Conservation (phyloP, 2,113 vertebrate genomes). For the Lynx canadensis region DNA sequence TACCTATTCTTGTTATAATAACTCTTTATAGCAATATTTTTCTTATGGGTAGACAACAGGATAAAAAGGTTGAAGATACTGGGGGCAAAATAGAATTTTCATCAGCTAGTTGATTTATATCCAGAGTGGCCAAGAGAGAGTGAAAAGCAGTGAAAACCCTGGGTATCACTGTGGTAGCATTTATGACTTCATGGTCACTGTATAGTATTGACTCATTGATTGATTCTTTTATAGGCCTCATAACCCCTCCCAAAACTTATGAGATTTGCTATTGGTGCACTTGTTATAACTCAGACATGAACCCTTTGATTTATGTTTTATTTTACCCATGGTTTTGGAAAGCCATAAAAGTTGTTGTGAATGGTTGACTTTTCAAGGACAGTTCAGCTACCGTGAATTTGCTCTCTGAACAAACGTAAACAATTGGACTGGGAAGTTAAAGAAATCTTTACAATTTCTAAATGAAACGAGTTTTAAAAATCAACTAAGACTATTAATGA, state of each 20-base stretch:
- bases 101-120: slow-evolving; percentile 47
- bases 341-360: slow-evolving; percentile 60
- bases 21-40: slow-evolving; percentile 60
- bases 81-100: background rate
- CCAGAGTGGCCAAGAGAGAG: slow-evolving; percentile 61
- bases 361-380: slow-evolving; percentile 41
- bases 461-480: background rate
- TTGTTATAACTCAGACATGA: slow-evolving; percentile 68
- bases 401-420: slow-evolving; percentile 28
- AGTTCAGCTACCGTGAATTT: slow-evolving; percentile 55
- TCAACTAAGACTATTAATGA: background rate
- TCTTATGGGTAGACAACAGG: slow-evolving; percentile 41
- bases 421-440: background rate
- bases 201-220: slow-evolving; percentile 56
- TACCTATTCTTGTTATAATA: slow-evolving; percentile 31
- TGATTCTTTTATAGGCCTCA: slow-evolving; percentile 59
- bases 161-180: background rate
- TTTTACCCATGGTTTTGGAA: slow-evolving; percentile 74
- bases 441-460: background rate
- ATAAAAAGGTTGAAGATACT: slow-evolving; percentile 54
- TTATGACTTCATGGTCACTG: slow-evolving; percentile 51
- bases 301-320: slow-evolving; percentile 72
- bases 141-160: slow-evolving; percentile 67
- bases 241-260: slow-evolving; percentile 59
- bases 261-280: slow-evolving; percentile 67